Base-by-base conservation (phyloP, 2,113 vertebrate genomes). In the rat (Rattus norvegicus) region DNA sequence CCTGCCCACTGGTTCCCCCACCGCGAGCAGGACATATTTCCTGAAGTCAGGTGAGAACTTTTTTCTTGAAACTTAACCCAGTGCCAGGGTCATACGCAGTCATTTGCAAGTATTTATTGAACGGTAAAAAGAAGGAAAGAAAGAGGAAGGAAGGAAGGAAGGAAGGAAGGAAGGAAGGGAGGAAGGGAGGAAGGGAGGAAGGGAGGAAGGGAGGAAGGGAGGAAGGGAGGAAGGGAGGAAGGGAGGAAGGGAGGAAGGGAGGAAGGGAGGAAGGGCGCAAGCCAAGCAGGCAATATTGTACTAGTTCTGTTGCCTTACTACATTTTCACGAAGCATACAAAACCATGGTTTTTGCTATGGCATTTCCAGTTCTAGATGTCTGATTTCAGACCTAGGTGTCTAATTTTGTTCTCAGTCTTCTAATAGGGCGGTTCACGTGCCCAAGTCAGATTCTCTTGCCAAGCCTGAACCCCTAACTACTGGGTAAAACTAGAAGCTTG, bases 51-150 rank as follows among this genome's bases (percentile, higher is more conserved):
- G 13, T 65, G 7, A 0, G 1, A 19, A 33, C 19, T 20, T 17
- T 28, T 28, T 26, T 33, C 52, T 56, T 72, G 20, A 36, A 28
- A 56, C 65, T 24, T 22, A 17, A 7, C 16, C 65, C 1, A 24
- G 24, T 26, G 43, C 39, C 0, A 10, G 1, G 28, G 0, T 11
- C 1, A 10, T 13, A 47, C 24, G 8, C 0, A 17, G 24, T 7
- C 5, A 20, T n/a, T 9, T 1, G 4, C 56, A 16, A 69, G 67
- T 0, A 2, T 0, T 2, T 69, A 1, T 19, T 52, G 75, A 43
- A 49, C 2, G 49, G 52, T 2, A 0, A n/a, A 17, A n/a, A 39
- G 22, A 11, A 59, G 24, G 24, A 76, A 47, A 6, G 9, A 70
- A 52, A 7, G 70, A 72, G 39, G 70, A 7, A 65, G 26, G 22